A percentile compares a stretch with the other conserved stretches of the same genome.
Conservation (phyloP, 2,113 vertebrate genomes). For the Podiceps cristatus region DNA sequence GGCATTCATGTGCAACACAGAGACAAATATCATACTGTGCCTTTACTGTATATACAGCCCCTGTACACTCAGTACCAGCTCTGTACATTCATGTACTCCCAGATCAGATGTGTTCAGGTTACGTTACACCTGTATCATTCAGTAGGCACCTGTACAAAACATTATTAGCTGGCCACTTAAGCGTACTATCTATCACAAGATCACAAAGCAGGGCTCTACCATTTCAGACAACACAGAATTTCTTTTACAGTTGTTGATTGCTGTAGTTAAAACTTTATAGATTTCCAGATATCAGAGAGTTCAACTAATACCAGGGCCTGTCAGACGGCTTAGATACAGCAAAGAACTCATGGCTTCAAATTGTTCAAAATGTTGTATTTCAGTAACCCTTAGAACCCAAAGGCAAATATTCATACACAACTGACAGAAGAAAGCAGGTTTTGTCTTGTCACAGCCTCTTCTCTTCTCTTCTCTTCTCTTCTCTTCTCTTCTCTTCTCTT, state of each 20-base stretch:
- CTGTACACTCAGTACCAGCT: neutral
- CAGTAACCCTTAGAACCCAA: neutral
- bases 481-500: too few species aligned
- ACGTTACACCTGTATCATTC: neutral
- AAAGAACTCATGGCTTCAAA: neutral
- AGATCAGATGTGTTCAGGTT: neutral
- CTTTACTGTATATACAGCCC: neutral
- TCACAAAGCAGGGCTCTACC: neutral
- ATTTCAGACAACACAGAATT: neutral
- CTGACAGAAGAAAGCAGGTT: neutral
- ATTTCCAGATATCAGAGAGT: neutral
- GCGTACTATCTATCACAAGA: neutral
- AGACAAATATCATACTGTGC: neutral
- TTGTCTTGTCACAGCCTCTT: neutral
- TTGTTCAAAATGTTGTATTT: neutral
- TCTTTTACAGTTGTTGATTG: neutral
- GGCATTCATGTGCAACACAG: neutral
- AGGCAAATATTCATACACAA: neutral
- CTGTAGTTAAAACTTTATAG: neutral
- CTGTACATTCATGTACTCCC: neutral
- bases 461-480: too few species aligned
- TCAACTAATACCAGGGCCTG: neutral
- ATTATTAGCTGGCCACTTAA: neutral
- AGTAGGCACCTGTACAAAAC: neutral
- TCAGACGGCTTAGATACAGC: neutral